Evolutionary conservation across 2,113 vertebrate species (phyloP).

Genomic region (Dicaeum eximium): DNA sequence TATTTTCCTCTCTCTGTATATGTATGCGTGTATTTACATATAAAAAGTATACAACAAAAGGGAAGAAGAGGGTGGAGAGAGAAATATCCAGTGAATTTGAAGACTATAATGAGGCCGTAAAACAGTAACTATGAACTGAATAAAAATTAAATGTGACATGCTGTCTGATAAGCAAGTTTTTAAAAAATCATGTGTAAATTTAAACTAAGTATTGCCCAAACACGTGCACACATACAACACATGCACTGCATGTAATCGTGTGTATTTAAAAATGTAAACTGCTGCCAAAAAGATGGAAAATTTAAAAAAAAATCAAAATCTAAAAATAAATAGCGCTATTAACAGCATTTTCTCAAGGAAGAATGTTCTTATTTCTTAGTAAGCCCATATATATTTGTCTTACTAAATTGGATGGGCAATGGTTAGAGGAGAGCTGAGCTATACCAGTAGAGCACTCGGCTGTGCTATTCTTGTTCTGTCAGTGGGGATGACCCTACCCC

Average conservation of each 20-base stretch:
- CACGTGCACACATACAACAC: neutral
- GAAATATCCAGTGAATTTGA: conserved; percentile 8
- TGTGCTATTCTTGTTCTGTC: neutral
- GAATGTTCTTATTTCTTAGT: neutral
- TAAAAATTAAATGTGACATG: conserved; percentile 6
- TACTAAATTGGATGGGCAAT: neutral
- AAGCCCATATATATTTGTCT: neutral
- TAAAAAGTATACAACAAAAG: neutral
- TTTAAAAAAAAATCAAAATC: neutral
- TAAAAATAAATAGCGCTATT: neutral
- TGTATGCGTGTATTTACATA: neutral
- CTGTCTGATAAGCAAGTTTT: neutral
- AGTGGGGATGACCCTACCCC: neutral
- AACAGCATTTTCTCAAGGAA: neutral
- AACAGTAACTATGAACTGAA: conserved; percentile 34
- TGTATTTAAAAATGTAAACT: neutral
- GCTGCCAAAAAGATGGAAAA: neutral
- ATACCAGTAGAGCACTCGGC: accelerated
- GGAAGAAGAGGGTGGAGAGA: neutral
- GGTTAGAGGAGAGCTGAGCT: neutral
- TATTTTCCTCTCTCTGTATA: neutral
- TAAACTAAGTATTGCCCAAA: neutral
- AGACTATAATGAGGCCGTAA: conserved; percentile 18
- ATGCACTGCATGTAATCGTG: neutral
- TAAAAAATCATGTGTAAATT: neutral